Percentiles rank a stretch among this genome's conserved stretches.
Evolutionary conservation across 2,797 vertebrate species (phyloP).

Genomic region (Australoheros facetus): DNA sequence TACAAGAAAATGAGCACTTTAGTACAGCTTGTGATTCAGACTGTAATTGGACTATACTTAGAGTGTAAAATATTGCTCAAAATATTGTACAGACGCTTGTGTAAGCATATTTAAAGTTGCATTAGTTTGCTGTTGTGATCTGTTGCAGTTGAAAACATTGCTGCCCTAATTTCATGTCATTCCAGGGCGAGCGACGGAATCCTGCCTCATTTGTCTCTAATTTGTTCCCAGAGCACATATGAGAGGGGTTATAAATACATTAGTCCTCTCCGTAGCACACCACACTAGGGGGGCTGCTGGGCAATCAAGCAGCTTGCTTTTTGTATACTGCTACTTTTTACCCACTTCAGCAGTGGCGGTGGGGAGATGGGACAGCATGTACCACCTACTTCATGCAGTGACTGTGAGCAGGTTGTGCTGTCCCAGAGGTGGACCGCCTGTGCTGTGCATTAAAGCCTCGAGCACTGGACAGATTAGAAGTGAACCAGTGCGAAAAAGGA

Average conservation of each 20-base stretch:
- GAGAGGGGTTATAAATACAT: slow-evolving; percentile 77
- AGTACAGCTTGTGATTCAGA: not conserved
- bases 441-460: slow-evolving; percentile 47
- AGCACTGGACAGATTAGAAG: slow-evolving; percentile 46
- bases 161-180: slow-evolving; percentile 68
- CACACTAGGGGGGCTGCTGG: slow-evolving; percentile 53
- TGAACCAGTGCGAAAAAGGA: slow-evolving; percentile 22
- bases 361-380: slow-evolving; percentile 34
- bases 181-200: slow-evolving; percentile 59
- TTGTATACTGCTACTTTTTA: slow-evolving; percentile 35
- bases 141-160: slow-evolving; percentile 58
- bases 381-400: slow-evolving; percentile 44
- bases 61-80: slow-evolving; percentile 13
- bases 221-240: slow-evolving; percentile 73
- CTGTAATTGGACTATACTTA: not conserved
- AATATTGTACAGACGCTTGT: slow-evolving; percentile 32
- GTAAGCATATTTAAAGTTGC: slow-evolving; percentile 59
- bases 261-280: slow-evolving; percentile 55
- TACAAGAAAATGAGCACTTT: slow-evolving; percentile 6
- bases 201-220: slow-evolving; percentile 74
- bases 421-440: slow-evolving; percentile 46
- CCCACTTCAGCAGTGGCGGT: slow-evolving; percentile 21
- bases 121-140: slow-evolving; percentile 60
- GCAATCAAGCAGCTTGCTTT: slow-evolving; percentile 55
- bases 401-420: slow-evolving; percentile 45